These are phyloP conservation scores for Planiliza haematocheilus DNA, from an alignment of 2,113 vertebrate genomes.

Conservation along the genomic window DNA sequence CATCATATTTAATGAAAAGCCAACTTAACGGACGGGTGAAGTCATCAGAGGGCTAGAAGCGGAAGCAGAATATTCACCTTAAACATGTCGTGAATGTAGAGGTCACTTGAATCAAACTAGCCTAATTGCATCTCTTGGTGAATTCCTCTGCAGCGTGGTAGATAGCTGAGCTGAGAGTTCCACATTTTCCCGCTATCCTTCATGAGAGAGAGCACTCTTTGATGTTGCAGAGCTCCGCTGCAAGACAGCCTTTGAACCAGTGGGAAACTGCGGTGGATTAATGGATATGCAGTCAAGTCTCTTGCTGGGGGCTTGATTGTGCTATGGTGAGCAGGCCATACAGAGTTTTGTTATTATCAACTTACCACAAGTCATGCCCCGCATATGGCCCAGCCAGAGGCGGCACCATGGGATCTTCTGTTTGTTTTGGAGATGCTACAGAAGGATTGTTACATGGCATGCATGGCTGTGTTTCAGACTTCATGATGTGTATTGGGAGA, in stretches of 20 bases:
- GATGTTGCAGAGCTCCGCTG: constrained; percentile 70
- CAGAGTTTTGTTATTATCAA: constrained; percentile 70
- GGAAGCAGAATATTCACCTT: constrained; percentile 23
- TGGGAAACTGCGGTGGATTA: constrained; percentile 74
- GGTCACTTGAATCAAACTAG: constrained; percentile 52
- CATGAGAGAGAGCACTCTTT: constrained; percentile 66
- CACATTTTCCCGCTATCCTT: constrained; percentile 64
- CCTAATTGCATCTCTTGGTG: constrained; percentile 60
- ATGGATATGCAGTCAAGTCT: constrained; percentile 72
- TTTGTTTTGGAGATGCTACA: constrained; percentile 48
- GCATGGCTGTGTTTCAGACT: constrained; percentile 8
- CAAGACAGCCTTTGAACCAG: constrained; percentile 76
- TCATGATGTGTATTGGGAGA: constrained; percentile 18
- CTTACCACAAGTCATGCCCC: constrained; percentile 42
- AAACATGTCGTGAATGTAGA: constrained; percentile 21
- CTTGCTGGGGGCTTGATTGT: constrained; percentile 63
- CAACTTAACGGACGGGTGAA: constrained; percentile 2
- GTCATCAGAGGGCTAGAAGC: constrained; percentile 14
- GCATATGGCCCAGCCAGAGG: constrained; percentile 33
- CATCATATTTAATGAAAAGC: constrained; percentile 2
- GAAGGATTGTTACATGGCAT: constrained; percentile 5
- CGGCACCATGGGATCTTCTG: neutral
- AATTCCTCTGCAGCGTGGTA: constrained; percentile 56
- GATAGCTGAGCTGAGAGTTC: constrained; percentile 61
- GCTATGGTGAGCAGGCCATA: constrained; percentile 64